These are phyloP conservation scores for Nicator chloris DNA, from an alignment of 2,113 vertebrate genomes.

Conservation along the genomic window DNA sequence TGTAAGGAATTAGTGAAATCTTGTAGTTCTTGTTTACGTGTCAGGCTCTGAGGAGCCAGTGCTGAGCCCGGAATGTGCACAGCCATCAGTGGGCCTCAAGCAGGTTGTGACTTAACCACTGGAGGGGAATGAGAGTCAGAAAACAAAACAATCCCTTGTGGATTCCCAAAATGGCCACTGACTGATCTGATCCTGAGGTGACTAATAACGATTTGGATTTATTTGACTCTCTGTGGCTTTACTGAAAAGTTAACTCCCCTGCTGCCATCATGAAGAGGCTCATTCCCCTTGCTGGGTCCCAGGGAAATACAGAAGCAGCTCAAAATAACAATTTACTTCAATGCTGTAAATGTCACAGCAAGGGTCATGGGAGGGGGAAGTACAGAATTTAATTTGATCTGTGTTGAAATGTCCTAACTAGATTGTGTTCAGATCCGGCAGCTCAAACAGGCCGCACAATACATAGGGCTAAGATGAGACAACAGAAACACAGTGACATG, in stretches of 20 bases:
- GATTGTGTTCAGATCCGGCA: background rate
- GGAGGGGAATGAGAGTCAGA: fast-evolving
- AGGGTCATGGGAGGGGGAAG: background rate
- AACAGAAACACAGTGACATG: background rate
- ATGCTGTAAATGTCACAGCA: background rate
- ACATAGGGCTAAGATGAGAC: background rate
- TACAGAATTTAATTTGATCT: background rate
- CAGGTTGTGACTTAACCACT: background rate
- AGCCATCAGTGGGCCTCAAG: background rate
- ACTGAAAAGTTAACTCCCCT: background rate
- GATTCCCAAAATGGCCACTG: background rate
- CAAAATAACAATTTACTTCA: background rate
- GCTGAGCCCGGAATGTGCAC: background rate
- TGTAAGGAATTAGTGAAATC: background rate
- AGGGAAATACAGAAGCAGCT: background rate
- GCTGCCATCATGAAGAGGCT: background rate
- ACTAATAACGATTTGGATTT: slow-evolving; percentile 4
- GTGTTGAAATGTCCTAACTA: background rate
- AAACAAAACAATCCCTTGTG: background rate
- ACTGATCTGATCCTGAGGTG: background rate
- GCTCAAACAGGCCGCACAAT: background rate
- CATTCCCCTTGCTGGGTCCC: background rate
- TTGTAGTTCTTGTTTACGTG: background rate
- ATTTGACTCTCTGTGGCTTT: background rate
- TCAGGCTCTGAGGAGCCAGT: background rate